Base-by-base conservation (phyloP, 2,113 vertebrate genomes). In the Cnemophilus loriae region DNA sequence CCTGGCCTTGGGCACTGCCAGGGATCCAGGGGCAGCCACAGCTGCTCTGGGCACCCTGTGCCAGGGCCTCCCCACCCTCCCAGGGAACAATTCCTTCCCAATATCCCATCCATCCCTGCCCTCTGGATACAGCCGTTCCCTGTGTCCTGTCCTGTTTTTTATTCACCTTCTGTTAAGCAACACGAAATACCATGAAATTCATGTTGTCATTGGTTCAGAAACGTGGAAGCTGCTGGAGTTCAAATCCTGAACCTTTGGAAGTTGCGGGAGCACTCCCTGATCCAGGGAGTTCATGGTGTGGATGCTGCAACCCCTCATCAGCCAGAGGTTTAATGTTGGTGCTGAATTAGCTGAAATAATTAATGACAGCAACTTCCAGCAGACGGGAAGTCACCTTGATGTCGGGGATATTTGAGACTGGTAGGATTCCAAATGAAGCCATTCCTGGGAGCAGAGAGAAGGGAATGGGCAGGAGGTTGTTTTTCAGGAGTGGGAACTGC, bases 91-190 rank as follows among this genome's bases (percentile, higher is more conserved):
- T 81, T 16, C 21, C 42, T 32, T 22, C 52, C 52, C 76, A 33
- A 1, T 2, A 2, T 65, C 33, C 63, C 59, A 37, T 2, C 59
- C 1, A 2, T 0, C 26, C 16, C 56, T n/a, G 13, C 16, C 30
- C 32, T 64, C 3, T 89, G 68, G 18, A 32, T n/a, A 33, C 35
- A 80, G 33, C 52, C 68, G 30, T 39, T 67, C 44, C 52, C 33
- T 3, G 3, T n/a, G 60, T 30, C 32, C 42, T 50, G 59, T 11
- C 33, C 53, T 69, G 33, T 0, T 33, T 74, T 39, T 67, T 16
- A 46, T 46, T 67, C 59, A 30, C 46, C 16, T 73, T 20, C 15
- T 32, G 1, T 67, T 13, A 39, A 65, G n/a, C 32, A 64, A 5
- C 4, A 1, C 7, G 11, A 37, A 56, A 56, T 16, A 15, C 3